phyloP scores from a whole-genome alignment of 2,888 invertebrate species.

The Eupithecia subumbrata region DNA sequence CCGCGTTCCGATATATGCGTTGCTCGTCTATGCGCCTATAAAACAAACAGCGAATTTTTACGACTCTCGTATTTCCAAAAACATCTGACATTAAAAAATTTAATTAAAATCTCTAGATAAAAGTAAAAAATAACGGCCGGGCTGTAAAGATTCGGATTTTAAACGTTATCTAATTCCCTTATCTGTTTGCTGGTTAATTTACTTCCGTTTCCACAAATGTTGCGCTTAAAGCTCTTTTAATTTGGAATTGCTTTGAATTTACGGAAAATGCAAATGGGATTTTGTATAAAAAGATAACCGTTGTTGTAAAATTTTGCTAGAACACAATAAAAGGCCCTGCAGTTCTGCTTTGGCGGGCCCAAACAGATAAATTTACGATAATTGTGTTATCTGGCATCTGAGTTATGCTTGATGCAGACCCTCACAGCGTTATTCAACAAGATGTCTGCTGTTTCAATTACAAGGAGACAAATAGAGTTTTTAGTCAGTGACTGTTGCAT shows the following conservation, averaged over 20 bases:
- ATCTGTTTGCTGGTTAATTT: conserved; percentile 50
- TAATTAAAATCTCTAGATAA: conserved; percentile 40
- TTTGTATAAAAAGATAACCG: conserved; percentile 34
- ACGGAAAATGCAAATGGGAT: conserved; percentile 35
- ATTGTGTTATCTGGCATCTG: conserved; percentile 12
- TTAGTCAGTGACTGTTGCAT: neutral
- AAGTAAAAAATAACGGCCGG: conserved; percentile 33
- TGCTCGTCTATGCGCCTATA: conserved; percentile 10
- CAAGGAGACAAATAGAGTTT: neutral
- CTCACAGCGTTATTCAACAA: neutral
- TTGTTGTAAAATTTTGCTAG: conserved; percentile 18
- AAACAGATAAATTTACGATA: conserved; percentile 17
- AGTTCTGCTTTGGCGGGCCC: conserved; percentile 2
- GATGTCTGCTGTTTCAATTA: conserved; percentile 10
- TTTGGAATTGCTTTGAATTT: conserved; percentile 49
- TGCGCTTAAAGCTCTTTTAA: conserved; percentile 46
- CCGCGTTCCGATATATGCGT: conserved; percentile 20
- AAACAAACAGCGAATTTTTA: conserved; percentile 33
- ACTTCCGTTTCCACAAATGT: conserved; percentile 53
- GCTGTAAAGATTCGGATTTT: conserved; percentile 37
- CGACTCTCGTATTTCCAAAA: conserved; percentile 28
- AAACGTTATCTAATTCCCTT: conserved; percentile 32
- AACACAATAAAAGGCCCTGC: conserved; percentile 4
- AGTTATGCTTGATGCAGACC: neutral
- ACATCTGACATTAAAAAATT: conserved; percentile 37